phyloP scores from a whole-genome alignment of 2,113 vertebrate species.

The Oenanthe melanoleuca region DNA sequence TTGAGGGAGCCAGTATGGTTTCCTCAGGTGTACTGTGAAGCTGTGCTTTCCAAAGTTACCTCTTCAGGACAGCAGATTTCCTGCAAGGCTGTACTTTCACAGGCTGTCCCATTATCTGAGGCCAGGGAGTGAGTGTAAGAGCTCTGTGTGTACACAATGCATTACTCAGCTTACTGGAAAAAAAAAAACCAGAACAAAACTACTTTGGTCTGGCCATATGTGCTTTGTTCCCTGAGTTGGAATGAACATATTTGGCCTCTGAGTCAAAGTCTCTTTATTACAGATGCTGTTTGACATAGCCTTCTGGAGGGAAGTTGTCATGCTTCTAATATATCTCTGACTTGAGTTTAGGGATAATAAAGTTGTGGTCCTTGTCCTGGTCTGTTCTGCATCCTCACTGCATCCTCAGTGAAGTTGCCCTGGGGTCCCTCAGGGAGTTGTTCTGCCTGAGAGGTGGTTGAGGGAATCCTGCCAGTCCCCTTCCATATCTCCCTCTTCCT shows the following conservation, averaged over 20 bases:
- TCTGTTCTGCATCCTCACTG: accelerated
- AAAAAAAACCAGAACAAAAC: not conserved
- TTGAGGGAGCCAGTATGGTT: not conserved
- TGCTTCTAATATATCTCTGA: not conserved
- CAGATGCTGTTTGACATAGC: not conserved
- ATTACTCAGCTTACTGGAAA: not conserved
- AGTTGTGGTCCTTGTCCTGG: not conserved
- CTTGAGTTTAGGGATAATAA: not conserved
- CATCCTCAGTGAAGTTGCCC: too few species aligned
- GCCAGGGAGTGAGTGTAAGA: not conserved
- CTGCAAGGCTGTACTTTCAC: not conserved
- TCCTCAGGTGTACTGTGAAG: not conserved
- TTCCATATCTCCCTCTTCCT: accelerated
- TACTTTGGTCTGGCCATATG: not conserved
- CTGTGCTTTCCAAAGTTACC: not conserved
- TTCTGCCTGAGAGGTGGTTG: not conserved
- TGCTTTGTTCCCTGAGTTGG: not conserved
- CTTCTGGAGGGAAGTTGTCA: not conserved
- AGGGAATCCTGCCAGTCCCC: not conserved
- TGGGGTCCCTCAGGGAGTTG: not conserved
- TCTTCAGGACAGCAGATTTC: not conserved
- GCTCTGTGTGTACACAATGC: accelerated
- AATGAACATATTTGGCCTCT: not conserved
- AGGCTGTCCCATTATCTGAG: not conserved
- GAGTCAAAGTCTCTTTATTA: not conserved